A percentile compares a stretch with the other conserved stretches of the same genome.
Conservation (phyloP, 2,888 invertebrate genomes). For the Agriotes lineatus region DNA sequence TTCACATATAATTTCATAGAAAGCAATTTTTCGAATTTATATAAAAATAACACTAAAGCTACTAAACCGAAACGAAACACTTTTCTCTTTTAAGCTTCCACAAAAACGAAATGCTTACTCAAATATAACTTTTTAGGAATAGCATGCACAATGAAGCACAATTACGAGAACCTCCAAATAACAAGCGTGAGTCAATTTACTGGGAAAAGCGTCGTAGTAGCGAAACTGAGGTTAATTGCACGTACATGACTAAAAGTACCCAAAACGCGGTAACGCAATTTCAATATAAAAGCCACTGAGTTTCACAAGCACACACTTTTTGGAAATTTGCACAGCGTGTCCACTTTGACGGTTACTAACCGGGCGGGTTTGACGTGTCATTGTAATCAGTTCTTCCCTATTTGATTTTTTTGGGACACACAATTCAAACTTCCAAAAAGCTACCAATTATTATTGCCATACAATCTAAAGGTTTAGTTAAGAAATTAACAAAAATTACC, state of each 20-base stretch:
- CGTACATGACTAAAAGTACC: constrained; percentile 17
- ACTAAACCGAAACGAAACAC: too few relatives aligned
- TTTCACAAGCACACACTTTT: background rate
- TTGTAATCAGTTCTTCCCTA: too few relatives aligned
- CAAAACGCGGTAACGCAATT: background rate
- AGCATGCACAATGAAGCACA: background rate
- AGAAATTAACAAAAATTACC: constrained; percentile 41
- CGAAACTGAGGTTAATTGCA: constrained; percentile 11
- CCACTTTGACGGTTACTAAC: background rate
- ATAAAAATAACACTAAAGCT: too few relatives aligned
- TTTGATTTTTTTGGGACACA: too few relatives aligned
- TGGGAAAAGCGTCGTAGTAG: background rate
- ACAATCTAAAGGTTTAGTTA: constrained; percentile 21
- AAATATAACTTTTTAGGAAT: too few relatives aligned
- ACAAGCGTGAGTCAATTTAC: constrained; percentile 24
- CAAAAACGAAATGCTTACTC: too few relatives aligned
- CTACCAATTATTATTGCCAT: too few relatives aligned
- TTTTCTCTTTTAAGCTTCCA: too few relatives aligned
- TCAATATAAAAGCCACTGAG: background rate
- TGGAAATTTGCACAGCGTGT: background rate
- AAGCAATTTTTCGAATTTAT: too few relatives aligned
- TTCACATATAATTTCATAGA: too few relatives aligned
- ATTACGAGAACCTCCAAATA: constrained; percentile 14
- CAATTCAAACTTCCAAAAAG: too few relatives aligned
- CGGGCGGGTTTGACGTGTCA: background rate